Percentiles rank a stretch among this genome's conserved stretches.
phyloP scores from a whole-genome alignment of 1,140 invertebrate species.

The Leptinotarsa texana region DNA sequence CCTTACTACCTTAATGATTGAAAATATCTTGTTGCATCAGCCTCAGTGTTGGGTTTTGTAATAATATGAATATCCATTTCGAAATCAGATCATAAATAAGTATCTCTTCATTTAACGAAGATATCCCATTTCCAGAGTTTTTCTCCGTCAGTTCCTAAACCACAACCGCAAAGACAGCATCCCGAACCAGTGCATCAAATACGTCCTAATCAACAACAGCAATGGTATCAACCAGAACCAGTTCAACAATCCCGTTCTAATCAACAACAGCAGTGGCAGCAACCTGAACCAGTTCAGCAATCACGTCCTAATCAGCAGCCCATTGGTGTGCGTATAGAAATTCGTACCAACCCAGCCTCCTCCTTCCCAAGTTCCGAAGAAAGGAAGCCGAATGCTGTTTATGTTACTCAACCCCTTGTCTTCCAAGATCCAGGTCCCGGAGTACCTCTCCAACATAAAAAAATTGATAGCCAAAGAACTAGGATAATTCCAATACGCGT shows the following conservation, averaged over 20 bases:
- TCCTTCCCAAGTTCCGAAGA: slow-evolving; percentile 16
- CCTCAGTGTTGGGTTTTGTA: too few species aligned
- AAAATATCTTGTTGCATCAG: too few species aligned
- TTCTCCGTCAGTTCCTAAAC: slow-evolving; percentile 9
- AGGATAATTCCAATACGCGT: slow-evolving; percentile 54
- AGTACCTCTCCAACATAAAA: slow-evolving; percentile 30
- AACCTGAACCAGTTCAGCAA: slow-evolving; percentile 15
- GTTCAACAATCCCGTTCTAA: slow-evolving; percentile 12
- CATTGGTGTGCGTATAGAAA: slow-evolving; percentile 35
- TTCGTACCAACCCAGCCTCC: slow-evolving; percentile 30
- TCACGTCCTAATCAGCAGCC: slow-evolving; percentile 21
- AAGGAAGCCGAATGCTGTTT: slow-evolving; percentile 45
- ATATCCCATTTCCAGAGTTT: background rate
- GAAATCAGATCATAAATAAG: too few species aligned
- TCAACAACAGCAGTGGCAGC: slow-evolving; percentile 30
- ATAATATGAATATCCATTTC: too few species aligned
- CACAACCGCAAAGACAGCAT: slow-evolving; percentile 27
- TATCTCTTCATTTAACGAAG: too few species aligned
- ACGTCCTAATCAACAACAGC: slow-evolving; percentile 29
- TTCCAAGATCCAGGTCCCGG: slow-evolving; percentile 46
- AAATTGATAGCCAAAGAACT: slow-evolving; percentile 45
- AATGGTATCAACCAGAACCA: slow-evolving; percentile 23
- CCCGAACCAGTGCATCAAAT: slow-evolving; percentile 11
- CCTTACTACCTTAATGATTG: too few species aligned
- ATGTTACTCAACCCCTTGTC: slow-evolving; percentile 48